Evolutionary conservation across 2,888 invertebrate species (phyloP), one percentile per base, ranked within the genome.

Genomic region (Andrena trimmerana): DNA sequence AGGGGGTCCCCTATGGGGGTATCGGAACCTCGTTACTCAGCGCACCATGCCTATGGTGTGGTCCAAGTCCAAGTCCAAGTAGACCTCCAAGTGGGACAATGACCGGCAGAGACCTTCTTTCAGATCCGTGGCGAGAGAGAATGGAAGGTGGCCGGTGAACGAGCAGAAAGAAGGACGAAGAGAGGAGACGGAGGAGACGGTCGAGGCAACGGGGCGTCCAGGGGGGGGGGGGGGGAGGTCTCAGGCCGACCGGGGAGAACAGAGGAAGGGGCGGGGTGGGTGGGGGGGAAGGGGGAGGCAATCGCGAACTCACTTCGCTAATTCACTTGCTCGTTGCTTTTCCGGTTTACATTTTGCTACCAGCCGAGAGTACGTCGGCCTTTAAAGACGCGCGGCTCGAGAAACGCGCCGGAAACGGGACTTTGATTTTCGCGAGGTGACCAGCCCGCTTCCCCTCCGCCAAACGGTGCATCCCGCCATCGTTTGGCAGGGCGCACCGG

Each of bases 71-170:
- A 90, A 91, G 90, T 91, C 91, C 91, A 92, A 92, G 91, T 90
- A 91, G 90, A 90, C 90, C 89, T 90, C 90, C 90, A 94, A 93
- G 93, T 94, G 89, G 94, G 92, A 93, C 94, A 93, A 94, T 92
- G 94, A 94, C 94, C 94, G 94, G 90, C 89, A 91, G 93, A 93
- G 94, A 94, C 94, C 94, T 94, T 94, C 93, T 94, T 94, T 94
- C 92, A 89, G 90, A 90, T 91, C 91, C 90, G 91, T 89, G 89
- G 89, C 90, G 83, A 85, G 80, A 84, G 84, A 87, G 86, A 84
- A 83, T 80, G 85, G 83, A 81, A 83, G 86, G 83, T 79, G 88
- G 78, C 79, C 74, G 77, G 87, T 65, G 86, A 87, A 84, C 81
- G 78, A 78, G 84, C 85, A 77, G 88, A 87, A 85, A 86, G 87